phyloP scores from a whole-genome alignment of 92 coral and sea anemone species.

The Paramuricea clavata region DNA sequence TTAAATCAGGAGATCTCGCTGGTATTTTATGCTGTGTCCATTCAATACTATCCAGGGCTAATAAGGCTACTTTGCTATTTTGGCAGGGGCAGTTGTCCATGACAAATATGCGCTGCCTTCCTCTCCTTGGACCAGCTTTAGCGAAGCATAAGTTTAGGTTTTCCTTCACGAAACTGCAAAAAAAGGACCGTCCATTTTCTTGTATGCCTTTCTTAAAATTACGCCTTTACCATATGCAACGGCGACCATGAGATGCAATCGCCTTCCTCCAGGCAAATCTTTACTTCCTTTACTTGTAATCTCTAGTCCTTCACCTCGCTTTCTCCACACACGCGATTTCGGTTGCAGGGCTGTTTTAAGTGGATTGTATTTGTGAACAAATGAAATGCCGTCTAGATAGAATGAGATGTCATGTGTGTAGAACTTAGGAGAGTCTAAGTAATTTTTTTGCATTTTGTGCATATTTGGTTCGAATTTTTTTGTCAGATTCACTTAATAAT shows the following conservation, averaged over 20 bases:
- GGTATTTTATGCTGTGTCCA: slow-evolving; percentile 52
- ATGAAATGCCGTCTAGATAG: slow-evolving; percentile 59
- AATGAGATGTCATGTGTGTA: slow-evolving; percentile 55
- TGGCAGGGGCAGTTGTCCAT: slow-evolving; percentile 36
- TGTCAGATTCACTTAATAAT: not conserved
- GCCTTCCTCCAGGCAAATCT: slow-evolving; percentile 70
- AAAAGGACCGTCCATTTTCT: slow-evolving; percentile 62
- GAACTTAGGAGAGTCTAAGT: slow-evolving; percentile 43
- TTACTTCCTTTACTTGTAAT: slow-evolving; percentile 67
- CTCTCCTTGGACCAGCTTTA: slow-evolving; percentile 32
- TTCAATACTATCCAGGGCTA: slow-evolving; percentile 1
- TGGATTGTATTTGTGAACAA: slow-evolving; percentile 60
- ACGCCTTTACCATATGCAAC: slow-evolving; percentile 63
- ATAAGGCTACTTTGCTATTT: slow-evolving; percentile 21
- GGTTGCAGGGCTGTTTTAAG: slow-evolving; percentile 31
- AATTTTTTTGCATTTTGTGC: slow-evolving; percentile 45
- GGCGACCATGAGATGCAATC: slow-evolving; percentile 68
- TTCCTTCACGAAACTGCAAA: slow-evolving; percentile 59
- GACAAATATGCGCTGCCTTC: slow-evolving; percentile 21
- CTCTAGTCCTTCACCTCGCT: slow-evolving; percentile 63
- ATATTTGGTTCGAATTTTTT: slow-evolving; percentile 23
- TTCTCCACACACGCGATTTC: slow-evolving; percentile 63
- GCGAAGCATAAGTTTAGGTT: slow-evolving; percentile 67
- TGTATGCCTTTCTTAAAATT: slow-evolving; percentile 37
- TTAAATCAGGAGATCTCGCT: slow-evolving; percentile 70